Conservation (phyloP, 2,797 vertebrate genomes). For the Lutjanus campechanus region DNA sequence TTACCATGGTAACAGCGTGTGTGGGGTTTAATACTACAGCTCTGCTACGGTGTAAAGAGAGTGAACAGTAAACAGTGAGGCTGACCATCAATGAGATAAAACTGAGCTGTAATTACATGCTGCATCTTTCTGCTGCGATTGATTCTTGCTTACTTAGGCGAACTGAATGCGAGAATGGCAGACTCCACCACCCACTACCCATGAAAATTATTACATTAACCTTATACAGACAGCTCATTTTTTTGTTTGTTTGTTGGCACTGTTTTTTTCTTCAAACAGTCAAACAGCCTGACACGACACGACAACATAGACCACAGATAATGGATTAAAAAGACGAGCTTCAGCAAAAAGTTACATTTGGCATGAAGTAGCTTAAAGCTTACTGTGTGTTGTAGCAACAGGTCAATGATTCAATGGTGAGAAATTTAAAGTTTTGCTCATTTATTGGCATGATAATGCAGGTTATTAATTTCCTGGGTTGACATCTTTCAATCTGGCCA, state of each 20-base stretch:
- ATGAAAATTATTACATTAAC: background rate
- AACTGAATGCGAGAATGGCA: background rate
- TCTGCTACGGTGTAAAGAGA: too few species aligned
- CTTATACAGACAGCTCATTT: too few species aligned
- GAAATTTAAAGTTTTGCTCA: too few species aligned
- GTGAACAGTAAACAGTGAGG: background rate
- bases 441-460: background rate
- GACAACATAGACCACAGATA: too few species aligned
- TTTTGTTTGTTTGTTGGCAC: background rate
- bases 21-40: too few species aligned
- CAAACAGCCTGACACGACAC: too few species aligned
- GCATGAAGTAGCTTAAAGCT: background rate
- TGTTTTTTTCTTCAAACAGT: too few species aligned
- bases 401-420: background rate
- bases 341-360: background rate
- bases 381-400: background rate
- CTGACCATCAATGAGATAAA: constrained; percentile 2
- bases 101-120: background rate
- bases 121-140: background rate
- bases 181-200: background rate
- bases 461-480: background rate
- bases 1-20: too few species aligned
- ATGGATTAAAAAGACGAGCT: background rate
- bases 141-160: background rate
- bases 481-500: too few species aligned